Evolutionary conservation across 2,888 invertebrate species (phyloP).

Genomic region (Metopia argyrocephala): DNA sequence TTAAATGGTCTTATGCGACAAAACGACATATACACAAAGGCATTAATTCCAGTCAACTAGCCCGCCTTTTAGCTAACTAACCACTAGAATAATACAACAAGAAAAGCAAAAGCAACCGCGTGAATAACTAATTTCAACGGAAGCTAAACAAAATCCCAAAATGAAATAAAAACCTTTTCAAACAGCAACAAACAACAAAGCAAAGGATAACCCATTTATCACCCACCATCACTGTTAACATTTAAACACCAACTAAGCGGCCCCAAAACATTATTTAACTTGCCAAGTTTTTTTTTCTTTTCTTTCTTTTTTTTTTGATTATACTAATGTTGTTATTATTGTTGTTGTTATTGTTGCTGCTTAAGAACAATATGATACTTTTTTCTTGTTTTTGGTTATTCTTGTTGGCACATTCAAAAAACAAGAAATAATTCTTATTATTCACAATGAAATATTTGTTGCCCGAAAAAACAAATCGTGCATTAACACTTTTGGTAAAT

Average conservation of each 20-base stretch:
- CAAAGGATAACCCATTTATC: conserved; percentile 62
- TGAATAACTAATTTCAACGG: conserved; percentile 78
- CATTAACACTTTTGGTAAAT: conserved; percentile 63
- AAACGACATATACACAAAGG: not conserved
- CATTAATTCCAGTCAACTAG: conserved; percentile 8
- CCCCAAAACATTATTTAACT: conserved; percentile 48
- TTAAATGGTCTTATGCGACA: conserved; percentile 66
- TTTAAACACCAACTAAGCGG: conserved; percentile 60
- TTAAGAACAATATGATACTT: conserved; percentile 60
- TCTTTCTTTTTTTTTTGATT: not conserved
- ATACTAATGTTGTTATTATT: conserved; percentile 19
- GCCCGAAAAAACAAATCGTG: conserved; percentile 64
- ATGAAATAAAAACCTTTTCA: conserved; percentile 64
- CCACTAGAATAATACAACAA: not conserved
- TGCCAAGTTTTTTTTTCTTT: not conserved
- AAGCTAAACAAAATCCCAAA: conserved; percentile 66
- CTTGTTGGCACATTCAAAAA: conserved; percentile 43
- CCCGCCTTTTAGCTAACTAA: conserved; percentile 10
- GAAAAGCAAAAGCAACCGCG: conserved; percentile 73
- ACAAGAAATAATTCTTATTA: conserved; percentile 52
- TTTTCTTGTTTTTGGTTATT: conserved; percentile 44
- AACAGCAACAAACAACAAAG: conserved; percentile 59
- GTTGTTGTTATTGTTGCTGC: conserved; percentile 64
- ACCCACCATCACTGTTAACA: conserved; percentile 65
- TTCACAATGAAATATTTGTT: conserved; percentile 52